phyloP scores from a whole-genome alignment of 2,113 vertebrate species.

The Leptodactylus fuscus region DNA sequence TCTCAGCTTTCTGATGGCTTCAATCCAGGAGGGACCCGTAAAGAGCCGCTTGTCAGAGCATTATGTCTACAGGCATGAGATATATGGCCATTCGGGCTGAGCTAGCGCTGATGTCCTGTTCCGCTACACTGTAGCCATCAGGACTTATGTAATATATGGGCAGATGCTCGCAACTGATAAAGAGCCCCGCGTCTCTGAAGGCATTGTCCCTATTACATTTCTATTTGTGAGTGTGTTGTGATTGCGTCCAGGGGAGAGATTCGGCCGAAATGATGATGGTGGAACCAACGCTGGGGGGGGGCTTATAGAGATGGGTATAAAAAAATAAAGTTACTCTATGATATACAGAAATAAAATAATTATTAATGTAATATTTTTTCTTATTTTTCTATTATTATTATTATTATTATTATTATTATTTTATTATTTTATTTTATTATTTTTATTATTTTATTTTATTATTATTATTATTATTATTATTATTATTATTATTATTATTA shows the following conservation, averaged over 20 bases:
- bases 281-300: neutral
- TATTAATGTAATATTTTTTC: too few relatives aligned
- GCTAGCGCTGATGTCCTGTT: neutral
- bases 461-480: too few relatives aligned
- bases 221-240: neutral
- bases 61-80: conserved; percentile 35
- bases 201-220: neutral
- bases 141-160: neutral
- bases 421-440: too few relatives aligned
- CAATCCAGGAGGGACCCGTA: conserved; percentile 57
- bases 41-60: conserved; percentile 51
- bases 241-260: neutral
- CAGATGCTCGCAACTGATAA: conserved; percentile 20
- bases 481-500: too few relatives aligned
- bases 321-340: too few relatives aligned
- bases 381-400: too few relatives aligned
- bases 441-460: too few relatives aligned
- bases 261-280: neutral
- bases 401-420: too few relatives aligned
- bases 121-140: conserved; percentile 10
- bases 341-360: too few relatives aligned
- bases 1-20: conserved; percentile 52
- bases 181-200: neutral
- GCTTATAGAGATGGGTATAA: neutral
- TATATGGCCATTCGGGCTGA: conserved; percentile 8